Evolutionary conservation across 2,888 invertebrate species (phyloP).

Genomic region (Diabrotica balteata): DNA sequence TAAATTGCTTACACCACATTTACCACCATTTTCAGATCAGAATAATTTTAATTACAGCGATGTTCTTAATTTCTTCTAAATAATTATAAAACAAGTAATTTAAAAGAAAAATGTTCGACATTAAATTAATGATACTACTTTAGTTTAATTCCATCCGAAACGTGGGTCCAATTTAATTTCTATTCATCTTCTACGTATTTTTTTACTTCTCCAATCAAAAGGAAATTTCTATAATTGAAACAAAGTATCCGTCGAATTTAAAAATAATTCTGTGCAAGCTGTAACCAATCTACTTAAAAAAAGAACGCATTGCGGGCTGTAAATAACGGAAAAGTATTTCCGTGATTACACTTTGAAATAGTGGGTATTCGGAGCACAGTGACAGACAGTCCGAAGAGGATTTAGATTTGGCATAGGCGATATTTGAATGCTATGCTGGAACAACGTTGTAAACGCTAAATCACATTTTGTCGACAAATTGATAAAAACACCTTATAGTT

Average conservation of each 20-base stretch:
- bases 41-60: too few species aligned
- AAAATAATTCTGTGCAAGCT: conserved; percentile 35
- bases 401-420: background rate
- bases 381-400: conserved; percentile 1
- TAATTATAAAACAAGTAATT: too few species aligned
- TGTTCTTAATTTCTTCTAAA: too few species aligned
- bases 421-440: too few species aligned
- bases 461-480: too few species aligned
- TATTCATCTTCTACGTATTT: background rate
- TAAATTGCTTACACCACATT: too few species aligned
- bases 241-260: conserved; percentile 25
- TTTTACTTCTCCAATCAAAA: conserved; percentile 15
- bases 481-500: too few species aligned
- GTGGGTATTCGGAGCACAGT: conserved; percentile 37
- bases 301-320: conserved; percentile 31
- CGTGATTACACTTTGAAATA: conserved; percentile 49
- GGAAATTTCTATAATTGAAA: conserved; percentile 26
- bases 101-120: too few species aligned
- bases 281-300: conserved; percentile 38
- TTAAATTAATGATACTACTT: too few species aligned
- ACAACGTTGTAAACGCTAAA: too few species aligned
- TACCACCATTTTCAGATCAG: too few species aligned
- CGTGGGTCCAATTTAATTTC: conserved; percentile 8
- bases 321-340: conserved; percentile 41
- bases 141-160: background rate